Conservation (phyloP, 2,888 invertebrate species). For the Acronicta leporina region DNA sequence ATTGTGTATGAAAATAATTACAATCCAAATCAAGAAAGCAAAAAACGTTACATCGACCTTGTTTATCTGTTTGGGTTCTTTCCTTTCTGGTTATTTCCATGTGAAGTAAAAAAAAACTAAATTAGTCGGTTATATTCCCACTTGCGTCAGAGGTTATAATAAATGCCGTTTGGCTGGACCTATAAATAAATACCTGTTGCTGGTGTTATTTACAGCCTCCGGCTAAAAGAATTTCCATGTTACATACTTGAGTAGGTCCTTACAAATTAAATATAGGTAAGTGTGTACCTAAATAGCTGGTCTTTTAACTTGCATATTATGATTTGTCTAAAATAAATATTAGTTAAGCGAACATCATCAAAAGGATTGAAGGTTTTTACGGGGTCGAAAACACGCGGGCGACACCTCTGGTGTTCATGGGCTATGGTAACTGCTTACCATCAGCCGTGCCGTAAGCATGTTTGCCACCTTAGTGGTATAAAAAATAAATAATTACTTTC, state of each 20-base stretch:
- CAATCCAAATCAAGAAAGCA: slow-evolving; percentile 1
- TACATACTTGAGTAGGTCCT: no score
- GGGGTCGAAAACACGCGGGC: no score
- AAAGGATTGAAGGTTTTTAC: no score
- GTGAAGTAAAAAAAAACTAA: background rate
- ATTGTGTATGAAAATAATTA: background rate
- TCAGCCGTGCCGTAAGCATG: no score
- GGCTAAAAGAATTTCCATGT: no score
- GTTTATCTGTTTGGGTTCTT: background rate
- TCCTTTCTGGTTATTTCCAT: background rate
- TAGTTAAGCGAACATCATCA: no score
- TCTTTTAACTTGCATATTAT: background rate
- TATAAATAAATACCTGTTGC: background rate
- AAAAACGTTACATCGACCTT: background rate
- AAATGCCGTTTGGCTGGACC: background rate
- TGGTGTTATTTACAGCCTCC: background rate
- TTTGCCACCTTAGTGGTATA: no score
- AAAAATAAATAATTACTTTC: no score
- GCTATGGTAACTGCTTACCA: no score
- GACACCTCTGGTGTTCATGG: no score
- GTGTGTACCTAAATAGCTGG: no score
- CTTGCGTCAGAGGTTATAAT: background rate
- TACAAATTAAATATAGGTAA: no score
- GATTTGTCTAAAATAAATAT: background rate
- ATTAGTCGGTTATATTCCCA: background rate